Base-by-base conservation (phyloP, 2,888 invertebrate genomes). In the Caenorhabditis sulstoni region DNA sequence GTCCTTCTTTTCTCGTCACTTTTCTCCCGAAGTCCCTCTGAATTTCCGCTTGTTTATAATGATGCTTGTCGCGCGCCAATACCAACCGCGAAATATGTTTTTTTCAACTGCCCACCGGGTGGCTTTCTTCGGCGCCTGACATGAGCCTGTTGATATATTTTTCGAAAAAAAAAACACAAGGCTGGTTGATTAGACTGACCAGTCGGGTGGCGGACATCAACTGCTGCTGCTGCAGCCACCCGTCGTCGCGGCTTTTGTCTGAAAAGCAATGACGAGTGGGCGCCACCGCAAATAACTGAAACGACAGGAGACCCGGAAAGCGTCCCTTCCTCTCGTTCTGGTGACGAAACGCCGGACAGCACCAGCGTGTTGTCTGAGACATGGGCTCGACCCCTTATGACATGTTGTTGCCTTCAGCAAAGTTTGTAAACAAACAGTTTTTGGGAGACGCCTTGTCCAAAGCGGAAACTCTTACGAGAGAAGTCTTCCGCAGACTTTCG, bases 381-480 rank as follows among this genome's bases (percentile, higher is more conserved):
- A 29, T 29, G 7, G 29, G 7, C 29, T 29, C 29, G 29, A 29
- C 29, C 29, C 29, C 49, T 9, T 57, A 29, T 55, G 64, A 64
- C 64, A 64, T 53, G 41, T 20, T 50, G 14, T 58, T 58, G 37
- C 35, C 20, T 49, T 55, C 18, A 14, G 49, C 29, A 29, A 16
- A n/a, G 57, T 41, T 20, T 37, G 61, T 55, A 71, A 71, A 71
- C 71, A 62, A 71, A 64, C 57, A 49, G 57, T 71, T 64, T 70
- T 64, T 57, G 64, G 44, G 47, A 39, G 57, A 37, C 44, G 29
- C 29, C 4, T 29, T 29, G 29, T 29, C 29, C 29, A 7, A 37
- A 44, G 37, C 16, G 37, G 53, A 47, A 55, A 57, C 22, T 45
- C 61, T 61, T 50, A 44, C 70, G 53, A 29, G 20, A 23, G 62